Evolutionary conservation across 1,140 invertebrate species (phyloP), one percentile per base, ranked within the genome.

Genomic region (Cephus cinctus): DNA sequence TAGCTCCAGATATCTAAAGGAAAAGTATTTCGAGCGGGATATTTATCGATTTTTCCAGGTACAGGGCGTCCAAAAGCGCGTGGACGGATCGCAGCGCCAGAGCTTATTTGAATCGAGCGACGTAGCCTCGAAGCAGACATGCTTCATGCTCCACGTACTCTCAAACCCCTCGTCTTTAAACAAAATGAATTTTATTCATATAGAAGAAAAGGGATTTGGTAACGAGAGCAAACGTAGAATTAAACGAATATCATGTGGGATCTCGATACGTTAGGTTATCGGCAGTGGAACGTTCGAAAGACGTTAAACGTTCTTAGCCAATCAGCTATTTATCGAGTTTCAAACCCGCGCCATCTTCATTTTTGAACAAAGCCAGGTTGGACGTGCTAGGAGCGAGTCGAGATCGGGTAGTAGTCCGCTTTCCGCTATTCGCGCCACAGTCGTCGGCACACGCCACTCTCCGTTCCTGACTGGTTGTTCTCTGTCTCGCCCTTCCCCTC

Each of bases 321-420:
- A 81, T 81, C 71, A 78, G 74, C 71, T 55, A 63, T 67, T 67
- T 73, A 73, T 78, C 69, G 80, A 78, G 80, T 77, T 74, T 78
- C 76, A 83, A 83, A 81, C 79, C 72, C 82, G 85, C 86, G 86
- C 86, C 86, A 87, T 88, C 82, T 88, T 87, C 82, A 81, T 82
- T 86, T 87, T 87, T 83, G 84, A 87, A 86, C 84, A 83, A 83
- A 80, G 83, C 80, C 75, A 73, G 65, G 66, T 53, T 53, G 56
- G 44, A 47, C 21, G 39, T 50, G 53, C 48, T 47, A 57, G 45
- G 49, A 59, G 52, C 41, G 58, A 46, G 39, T 43, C 54, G 43
- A 43, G 50, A 50, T 34, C 48, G 36, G 35, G 52, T 58, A 57
- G 60, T 63, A 63, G 60, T 62, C 25, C 55, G 49, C 51, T 57